These are phyloP conservation scores for Psittacus erithacus DNA, from an alignment of 2,113 vertebrate species.

Conservation along the genomic window DNA sequence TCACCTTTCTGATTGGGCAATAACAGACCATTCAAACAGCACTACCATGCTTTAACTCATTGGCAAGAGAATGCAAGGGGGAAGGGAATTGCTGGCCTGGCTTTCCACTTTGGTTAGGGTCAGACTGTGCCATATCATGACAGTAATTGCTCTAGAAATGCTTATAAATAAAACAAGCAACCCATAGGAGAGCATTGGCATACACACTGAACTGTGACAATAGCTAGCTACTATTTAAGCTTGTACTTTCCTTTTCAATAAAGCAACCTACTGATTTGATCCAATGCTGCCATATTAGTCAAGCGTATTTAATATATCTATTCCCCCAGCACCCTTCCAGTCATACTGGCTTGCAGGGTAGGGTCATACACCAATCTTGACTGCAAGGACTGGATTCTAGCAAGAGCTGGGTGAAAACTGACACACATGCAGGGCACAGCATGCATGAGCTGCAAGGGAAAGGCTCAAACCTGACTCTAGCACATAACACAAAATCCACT, in stretches of 20 bases:
- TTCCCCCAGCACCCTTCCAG: neutral
- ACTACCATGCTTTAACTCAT: neutral
- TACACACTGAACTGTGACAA: neutral
- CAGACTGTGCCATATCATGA: neutral
- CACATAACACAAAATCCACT: neutral
- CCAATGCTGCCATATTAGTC: neutral
- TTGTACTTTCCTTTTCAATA: neutral
- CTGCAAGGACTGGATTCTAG: neutral
- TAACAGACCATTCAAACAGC: neutral
- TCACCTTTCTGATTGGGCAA: neutral
- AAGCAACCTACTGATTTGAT: neutral
- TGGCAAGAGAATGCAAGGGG: neutral
- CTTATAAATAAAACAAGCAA: neutral
- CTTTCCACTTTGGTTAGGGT: neutral
- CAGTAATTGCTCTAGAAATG: neutral
- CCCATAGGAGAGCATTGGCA: neutral
- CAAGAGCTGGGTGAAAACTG: neutral
- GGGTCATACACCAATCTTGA: neutral
- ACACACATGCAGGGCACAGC: neutral
- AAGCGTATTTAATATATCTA: neutral
- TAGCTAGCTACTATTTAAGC: neutral
- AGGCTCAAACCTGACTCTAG: neutral
- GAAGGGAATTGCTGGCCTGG: neutral
- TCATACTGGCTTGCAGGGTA: neutral
- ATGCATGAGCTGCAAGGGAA: accelerated